These are phyloP conservation scores for Sebastes dallii DNA, from an alignment of 2,797 vertebrate genomes.

Conservation along the genomic window DNA sequence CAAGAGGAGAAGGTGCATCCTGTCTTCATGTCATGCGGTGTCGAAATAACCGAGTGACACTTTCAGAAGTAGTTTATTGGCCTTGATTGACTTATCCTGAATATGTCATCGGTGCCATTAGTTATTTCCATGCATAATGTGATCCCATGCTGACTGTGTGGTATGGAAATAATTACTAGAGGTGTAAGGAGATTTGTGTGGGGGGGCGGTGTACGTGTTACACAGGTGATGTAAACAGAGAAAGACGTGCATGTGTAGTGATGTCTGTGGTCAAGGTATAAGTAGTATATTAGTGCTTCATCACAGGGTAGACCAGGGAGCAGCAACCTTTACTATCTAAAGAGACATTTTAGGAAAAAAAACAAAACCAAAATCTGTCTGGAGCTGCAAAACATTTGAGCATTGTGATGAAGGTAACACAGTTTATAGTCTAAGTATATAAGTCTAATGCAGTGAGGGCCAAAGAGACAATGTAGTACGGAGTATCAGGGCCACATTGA, in stretches of 20 bases:
- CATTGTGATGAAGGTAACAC: too few relatives aligned
- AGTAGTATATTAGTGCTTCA: not conserved
- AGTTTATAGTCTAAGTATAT: too few relatives aligned
- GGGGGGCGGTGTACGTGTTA: not conserved
- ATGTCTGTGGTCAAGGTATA: not conserved
- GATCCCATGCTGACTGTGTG: conserved; percentile 11
- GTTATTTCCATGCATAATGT: conserved; percentile 3
- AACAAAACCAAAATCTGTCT: too few relatives aligned
- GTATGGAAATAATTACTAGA: not conserved
- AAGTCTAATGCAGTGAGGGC: too few relatives aligned
- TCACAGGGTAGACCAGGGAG: not conserved
- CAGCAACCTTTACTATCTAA: too few relatives aligned
- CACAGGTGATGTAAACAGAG: not conserved
- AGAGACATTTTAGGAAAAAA: too few relatives aligned
- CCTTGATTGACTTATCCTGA: conserved; percentile 22
- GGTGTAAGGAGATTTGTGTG: not conserved
- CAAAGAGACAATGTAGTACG: too few relatives aligned
- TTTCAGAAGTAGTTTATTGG: not conserved
- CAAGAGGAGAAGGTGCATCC: conserved; percentile 18
- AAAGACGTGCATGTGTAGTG: not conserved
- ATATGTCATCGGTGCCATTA: conserved; percentile 24
- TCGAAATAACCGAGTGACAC: conserved; percentile 17
- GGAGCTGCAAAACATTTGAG: too few relatives aligned
- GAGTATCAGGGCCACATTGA: too few relatives aligned
- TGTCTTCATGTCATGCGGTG: not conserved